Evolutionary conservation across 2,113 vertebrate species (phyloP).

Genomic region (Pao palembangensis): DNA sequence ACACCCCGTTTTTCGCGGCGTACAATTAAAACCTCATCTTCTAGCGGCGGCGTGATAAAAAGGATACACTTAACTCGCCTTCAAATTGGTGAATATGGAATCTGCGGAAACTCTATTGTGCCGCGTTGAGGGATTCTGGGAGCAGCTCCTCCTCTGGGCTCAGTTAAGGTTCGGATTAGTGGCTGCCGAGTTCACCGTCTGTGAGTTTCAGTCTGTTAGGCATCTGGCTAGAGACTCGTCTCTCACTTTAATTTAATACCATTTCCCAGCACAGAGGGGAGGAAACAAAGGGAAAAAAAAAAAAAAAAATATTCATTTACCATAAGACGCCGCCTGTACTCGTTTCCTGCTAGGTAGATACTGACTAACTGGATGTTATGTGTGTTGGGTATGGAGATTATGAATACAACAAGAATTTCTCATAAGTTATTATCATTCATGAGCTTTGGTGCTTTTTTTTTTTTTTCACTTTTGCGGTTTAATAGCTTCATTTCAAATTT

Average conservation of each 20-base stretch:
- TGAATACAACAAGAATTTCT: too few relatives aligned
- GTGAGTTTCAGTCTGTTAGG: slow-evolving; percentile 51
- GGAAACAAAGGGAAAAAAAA: not conserved
- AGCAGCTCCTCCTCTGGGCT: slow-evolving; percentile 57
- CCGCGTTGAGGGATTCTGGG: slow-evolving; percentile 47
- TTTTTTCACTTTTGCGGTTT: too few relatives aligned
- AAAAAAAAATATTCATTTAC: not conserved
- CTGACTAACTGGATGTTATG: too few relatives aligned
- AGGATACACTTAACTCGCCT: slow-evolving; percentile 33
- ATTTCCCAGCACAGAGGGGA: slow-evolving; percentile 8
- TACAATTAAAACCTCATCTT: too few relatives aligned
- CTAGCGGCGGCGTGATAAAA: slow-evolving; percentile 28
- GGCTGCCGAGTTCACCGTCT: slow-evolving; percentile 50
- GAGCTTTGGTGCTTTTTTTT: too few relatives aligned
- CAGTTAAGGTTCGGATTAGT: slow-evolving; percentile 59
- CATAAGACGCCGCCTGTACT: too few relatives aligned
- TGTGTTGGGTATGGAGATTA: too few relatives aligned
- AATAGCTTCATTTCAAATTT: too few relatives aligned
- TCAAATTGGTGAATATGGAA: slow-evolving; percentile 42
- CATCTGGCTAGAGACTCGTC: slow-evolving; percentile 54
- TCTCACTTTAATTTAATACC: slow-evolving; percentile 27
- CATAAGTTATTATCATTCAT: too few relatives aligned
- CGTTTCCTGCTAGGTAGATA: too few relatives aligned
- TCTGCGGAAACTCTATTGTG: slow-evolving; percentile 32
- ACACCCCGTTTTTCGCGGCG: not conserved